Base-by-base conservation (phyloP, 2,113 vertebrate genomes). In the Sialia sialis region DNA sequence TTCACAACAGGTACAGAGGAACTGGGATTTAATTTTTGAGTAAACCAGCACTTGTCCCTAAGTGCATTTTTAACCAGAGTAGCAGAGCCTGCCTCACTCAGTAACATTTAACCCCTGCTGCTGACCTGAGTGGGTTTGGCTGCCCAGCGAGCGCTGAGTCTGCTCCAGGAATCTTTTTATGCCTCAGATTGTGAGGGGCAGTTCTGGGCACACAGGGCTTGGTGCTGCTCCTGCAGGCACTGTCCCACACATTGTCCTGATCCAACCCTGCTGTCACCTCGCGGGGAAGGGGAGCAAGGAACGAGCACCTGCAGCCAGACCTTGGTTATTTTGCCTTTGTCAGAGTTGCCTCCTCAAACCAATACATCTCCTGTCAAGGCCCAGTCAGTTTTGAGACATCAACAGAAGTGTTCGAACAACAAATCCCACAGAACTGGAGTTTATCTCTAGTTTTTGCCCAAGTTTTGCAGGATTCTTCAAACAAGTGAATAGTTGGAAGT, bases 1-100 rank as follows among this genome's bases (percentile, higher is more conserved):
- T 75, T 82, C 90, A 87, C 81, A 72, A 48, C 67, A 70, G 43
- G 43, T 70, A 41, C 86, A 82, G 30, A 58, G 43, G 54, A 83
- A 58, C 1, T 77, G 52, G n/a, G 58, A 60, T 69, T 77, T 64
- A 5, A 18, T 48, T 77, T 68, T 22, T 89, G 48, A 41, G 49
- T 29, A 75, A 93, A 44, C 58, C 55, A 54, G 69, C 49, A 11
- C 76, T 79, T 32, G 29, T 92, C 70, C 72, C 67, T 48, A 10
- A 29, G 48, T 16, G 59, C 60, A 44, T 89, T 91, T 95, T 84
- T 91, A 92, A 36, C 41, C 26, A 69, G 70, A 68, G 7, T 12
- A 68, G 75, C 4, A 36, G 9, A 76, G 82, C 67, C n/a, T 43
- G 27, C 43, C 83, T 92, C 89, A 79, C 67, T 55, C 41, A 84